phyloP scores from a whole-genome alignment of 2,113 vertebrate genomes.

The Odocoileus hemionus region DNA sequence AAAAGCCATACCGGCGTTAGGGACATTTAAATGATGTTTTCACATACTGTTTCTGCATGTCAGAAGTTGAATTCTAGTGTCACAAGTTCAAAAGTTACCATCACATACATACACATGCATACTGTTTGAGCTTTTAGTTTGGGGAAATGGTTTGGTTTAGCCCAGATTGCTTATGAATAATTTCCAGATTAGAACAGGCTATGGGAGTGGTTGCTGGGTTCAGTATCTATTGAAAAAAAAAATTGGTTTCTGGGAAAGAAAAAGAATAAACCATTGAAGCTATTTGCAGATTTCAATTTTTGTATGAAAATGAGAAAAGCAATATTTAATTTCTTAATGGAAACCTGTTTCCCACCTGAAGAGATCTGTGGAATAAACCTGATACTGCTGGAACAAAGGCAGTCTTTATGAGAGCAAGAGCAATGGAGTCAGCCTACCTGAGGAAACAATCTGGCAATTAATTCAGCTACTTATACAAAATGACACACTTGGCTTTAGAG shows the following conservation, averaged over 20 bases:
- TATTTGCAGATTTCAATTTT: slow-evolving; percentile 47
- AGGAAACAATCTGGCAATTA: background rate
- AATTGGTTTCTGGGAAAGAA: slow-evolving; percentile 13
- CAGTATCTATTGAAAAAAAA: background rate
- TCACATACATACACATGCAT: background rate
- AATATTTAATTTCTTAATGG: slow-evolving; percentile 40
- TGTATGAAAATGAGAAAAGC: background rate
- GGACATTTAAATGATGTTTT: background rate
- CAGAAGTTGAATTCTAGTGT: background rate
- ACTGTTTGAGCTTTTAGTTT: background rate
- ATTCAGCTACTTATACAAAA: background rate
- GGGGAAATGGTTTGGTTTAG: slow-evolving; percentile 22
- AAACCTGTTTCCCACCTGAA: background rate
- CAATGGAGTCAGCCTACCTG: background rate
- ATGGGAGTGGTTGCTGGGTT: background rate
- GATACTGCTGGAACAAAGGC: background rate
- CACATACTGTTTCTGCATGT: background rate
- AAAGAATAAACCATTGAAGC: background rate
- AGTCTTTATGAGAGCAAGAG: background rate
- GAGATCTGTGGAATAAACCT: background rate
- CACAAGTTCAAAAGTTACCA: background rate
- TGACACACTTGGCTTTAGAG: background rate
- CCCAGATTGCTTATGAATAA: background rate
- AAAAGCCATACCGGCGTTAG: background rate
- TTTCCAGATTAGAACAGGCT: background rate